Evolutionary conservation across 53 echinoderm and acorn worm genomes (phyloP), one percentile per base, ranked within the genome.

Genomic region (Holothuria leucospilota): DNA sequence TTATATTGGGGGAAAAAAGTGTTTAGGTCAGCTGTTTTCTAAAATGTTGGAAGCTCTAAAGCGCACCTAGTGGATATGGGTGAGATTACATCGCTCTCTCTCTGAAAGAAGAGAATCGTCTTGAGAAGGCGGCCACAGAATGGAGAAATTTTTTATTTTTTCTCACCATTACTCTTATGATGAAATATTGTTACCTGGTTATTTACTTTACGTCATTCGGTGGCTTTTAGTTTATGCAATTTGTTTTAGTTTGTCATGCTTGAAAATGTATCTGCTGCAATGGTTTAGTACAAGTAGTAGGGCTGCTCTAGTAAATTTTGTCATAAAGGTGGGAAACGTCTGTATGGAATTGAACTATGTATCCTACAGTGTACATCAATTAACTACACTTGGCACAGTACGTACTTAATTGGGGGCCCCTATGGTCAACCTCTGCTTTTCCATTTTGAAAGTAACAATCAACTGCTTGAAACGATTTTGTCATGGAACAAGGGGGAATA

Each of bases 361-460:
- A n/a, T n/a, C n/a, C n/a, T n/a, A n/a, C n/a, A n/a, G n/a, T n/a
- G n/a, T n/a, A n/a, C n/a, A n/a, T n/a, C n/a, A n/a, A n/a, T n/a
- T n/a, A n/a, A n/a, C n/a, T n/a, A n/a, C n/a, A n/a, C n/a, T n/a
- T n/a, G n/a, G n/a, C n/a, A n/a, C n/a, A 88, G 62, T 84, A 66
- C 52, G 92, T 92, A 7, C 38, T 79, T 59, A 81, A 92, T 51
- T 89, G 92, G 89, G 88, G 89, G 30, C 92, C 92, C 34, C 60
- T 92, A 13, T 89, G 88, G 92, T 80, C 88, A 20, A 59, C 82
- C 12, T 92, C 92, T 71, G 85, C 88, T 29, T 92, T 92, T 81
- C 39, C 85, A 15, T 89, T n/a, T 92, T 86, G 89, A 92, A 86
- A 51, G 72, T 9, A 80, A 73, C 46, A 92, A 89, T 80, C 81